phyloP scores from a whole-genome alignment of 64 coral and sea anemone species.

The Catalaphyllia jardinei region DNA sequence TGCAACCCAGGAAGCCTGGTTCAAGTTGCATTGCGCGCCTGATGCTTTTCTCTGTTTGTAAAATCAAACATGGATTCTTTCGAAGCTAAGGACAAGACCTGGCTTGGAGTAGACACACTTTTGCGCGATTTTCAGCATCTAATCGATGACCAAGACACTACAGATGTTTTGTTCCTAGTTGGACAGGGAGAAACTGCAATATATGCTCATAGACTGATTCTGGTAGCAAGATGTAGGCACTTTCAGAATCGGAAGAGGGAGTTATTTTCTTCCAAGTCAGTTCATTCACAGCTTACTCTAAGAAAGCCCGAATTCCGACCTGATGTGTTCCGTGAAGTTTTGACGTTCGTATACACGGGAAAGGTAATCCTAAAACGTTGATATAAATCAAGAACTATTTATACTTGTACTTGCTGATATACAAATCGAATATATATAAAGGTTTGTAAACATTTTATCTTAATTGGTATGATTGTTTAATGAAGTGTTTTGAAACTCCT shows the following conservation, averaged over 20 bases:
- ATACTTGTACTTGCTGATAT: background rate
- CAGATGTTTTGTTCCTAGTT: slow-evolving; percentile 80
- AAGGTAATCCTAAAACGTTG: slow-evolving; percentile 62
- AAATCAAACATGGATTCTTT: slow-evolving; percentile 8
- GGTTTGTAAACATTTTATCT: background rate
- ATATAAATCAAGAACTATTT: background rate
- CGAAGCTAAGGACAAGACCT: slow-evolving; percentile 44
- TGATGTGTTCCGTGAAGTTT: slow-evolving; percentile 84
- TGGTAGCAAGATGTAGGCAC: slow-evolving; percentile 66
- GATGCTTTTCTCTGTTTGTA: background rate
- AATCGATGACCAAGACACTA: slow-evolving; percentile 71
- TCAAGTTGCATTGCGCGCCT: background rate
- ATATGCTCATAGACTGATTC: slow-evolving; percentile 77
- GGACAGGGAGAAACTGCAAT: slow-evolving; percentile 60
- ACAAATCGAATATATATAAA: background rate
- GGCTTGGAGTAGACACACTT: slow-evolving; percentile 73
- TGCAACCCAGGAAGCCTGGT: background rate
- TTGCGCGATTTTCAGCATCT: slow-evolving; percentile 69
- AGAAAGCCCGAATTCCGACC: slow-evolving; percentile 70
- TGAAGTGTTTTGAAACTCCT: slow-evolving; percentile 5
- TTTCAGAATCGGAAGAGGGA: slow-evolving; percentile 78
- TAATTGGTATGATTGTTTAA: background rate
- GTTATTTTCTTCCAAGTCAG: slow-evolving; percentile 46
- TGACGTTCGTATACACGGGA: slow-evolving; percentile 89
- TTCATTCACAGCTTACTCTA: slow-evolving; percentile 63